A percentile compares a stretch with the other conserved stretches of the same genome.
phyloP scores from a whole-genome alignment of 2,113 vertebrate genomes.

The Rhynchomys soricoides region DNA sequence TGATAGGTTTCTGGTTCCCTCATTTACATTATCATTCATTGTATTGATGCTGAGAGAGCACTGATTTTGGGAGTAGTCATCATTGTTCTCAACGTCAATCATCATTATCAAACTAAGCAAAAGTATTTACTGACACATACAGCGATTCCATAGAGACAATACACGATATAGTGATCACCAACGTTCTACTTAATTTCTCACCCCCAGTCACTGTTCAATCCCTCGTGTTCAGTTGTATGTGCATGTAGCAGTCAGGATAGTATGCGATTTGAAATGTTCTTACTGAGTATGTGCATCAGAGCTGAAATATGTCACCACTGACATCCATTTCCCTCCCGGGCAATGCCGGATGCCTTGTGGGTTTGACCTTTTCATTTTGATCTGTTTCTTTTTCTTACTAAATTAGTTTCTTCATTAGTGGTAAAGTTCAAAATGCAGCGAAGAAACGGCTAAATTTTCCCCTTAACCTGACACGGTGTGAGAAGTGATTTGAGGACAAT shows the following conservation, averaged over 20 bases:
- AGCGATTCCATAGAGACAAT: not conserved
- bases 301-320: slow-evolving; percentile 54
- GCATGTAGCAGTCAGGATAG: not conserved
- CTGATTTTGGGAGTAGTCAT: not conserved
- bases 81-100: not conserved
- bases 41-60: not conserved
- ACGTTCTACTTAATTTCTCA: slow-evolving; percentile 45
- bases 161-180: not conserved
- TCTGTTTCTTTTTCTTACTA: not conserved
- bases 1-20: not conserved
- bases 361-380: slow-evolving; percentile 38
- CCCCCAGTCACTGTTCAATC: slow-evolving; percentile 10
- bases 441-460: not conserved
- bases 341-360: slow-evolving; percentile 57
- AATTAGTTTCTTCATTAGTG: not conserved
- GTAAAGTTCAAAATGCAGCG: not conserved
- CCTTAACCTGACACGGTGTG: not conserved
- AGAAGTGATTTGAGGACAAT: not conserved
- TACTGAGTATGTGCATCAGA: slow-evolving; percentile 34
- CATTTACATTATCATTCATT: not conserved
- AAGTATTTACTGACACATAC: not conserved
- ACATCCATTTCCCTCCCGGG: slow-evolving; percentile 55
- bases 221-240: slow-evolving; percentile 4
- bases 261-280: not conserved
- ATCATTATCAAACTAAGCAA: not conserved